Base-by-base conservation (phyloP, 1,140 invertebrate species). In the Venturia canescens region DNA sequence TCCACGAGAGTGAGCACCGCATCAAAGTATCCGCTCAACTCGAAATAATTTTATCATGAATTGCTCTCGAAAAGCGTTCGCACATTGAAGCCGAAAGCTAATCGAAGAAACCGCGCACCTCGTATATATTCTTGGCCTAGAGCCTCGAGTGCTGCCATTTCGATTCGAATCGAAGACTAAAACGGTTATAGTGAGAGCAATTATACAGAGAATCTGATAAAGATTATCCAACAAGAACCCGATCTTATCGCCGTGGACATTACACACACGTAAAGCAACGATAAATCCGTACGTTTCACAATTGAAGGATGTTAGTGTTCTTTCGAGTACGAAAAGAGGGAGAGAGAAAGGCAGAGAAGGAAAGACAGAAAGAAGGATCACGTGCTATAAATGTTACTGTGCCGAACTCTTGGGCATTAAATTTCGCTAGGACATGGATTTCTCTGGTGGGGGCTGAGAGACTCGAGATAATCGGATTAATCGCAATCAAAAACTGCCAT, bases 401-500 rank as follows among this genome's bases (percentile, higher is more conserved):
- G 21, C 31, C 18, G 31, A 70, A 31, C 77, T 44, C 63, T 26
- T 66, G 27, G 18, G n/a, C 63, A 26, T 79, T 27, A 69, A 21
- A 27, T 26, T 23, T 26, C 23, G 60, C 23, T 15, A 69, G 66
- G 29, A 21, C 66, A 69, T 69, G 66, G 27, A 69, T 31, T 69
- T 69, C n/a, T 69, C 21, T 57, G 53, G 57, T 38, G 11, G 50
- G 74, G 50, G 11, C n/a, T 48, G 50, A 66, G 80, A 75, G 77
- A 53, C 16, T 53, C 76, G 79, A 79, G 79, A 80, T 87, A 86
- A 89, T 87, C 87, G 85, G 90, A 91, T 91, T 90, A 90, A 89
- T 87, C 79, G 86, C 80, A 86, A 86, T 82, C 86, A 85, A 88
- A 86, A 84, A 82, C 81, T 82, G 85, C 85, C 86, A 89, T 88